Evolutionary conservation across 2,797 vertebrate species (phyloP).

Genomic region (Scomberomorus guttatus): DNA sequence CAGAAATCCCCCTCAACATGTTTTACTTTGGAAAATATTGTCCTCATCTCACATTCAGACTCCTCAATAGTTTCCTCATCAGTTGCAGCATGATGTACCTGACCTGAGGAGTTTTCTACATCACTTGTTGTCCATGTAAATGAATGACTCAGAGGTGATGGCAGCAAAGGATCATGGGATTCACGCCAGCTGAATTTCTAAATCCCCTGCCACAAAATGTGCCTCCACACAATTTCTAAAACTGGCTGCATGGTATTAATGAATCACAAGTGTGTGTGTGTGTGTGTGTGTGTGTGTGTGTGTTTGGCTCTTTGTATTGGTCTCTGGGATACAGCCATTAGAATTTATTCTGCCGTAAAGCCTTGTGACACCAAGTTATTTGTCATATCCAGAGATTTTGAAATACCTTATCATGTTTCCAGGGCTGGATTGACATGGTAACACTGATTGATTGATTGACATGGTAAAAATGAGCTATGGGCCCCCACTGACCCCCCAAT

Average conservation of each 20-base stretch:
- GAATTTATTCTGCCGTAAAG: not conserved
- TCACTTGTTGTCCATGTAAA: constrained; percentile 38
- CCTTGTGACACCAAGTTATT: not conserved
- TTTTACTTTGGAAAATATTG: constrained; percentile 40
- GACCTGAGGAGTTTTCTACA: constrained; percentile 30
- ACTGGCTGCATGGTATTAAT: constrained; percentile 13
- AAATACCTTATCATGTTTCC: not conserved
- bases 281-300: constrained; percentile 4
- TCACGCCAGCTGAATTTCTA: constrained; percentile 12
- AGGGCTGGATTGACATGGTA: not conserved
- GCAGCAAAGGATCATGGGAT: constrained; percentile 39
- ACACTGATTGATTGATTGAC: too few species aligned
- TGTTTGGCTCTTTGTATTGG: not conserved
- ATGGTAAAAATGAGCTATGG: not conserved
- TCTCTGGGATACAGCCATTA: not conserved
- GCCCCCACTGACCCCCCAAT: not conserved
- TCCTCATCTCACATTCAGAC: constrained; percentile 22
- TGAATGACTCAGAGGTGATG: constrained; percentile 33
- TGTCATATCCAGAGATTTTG: not conserved
- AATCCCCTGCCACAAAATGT: not conserved
- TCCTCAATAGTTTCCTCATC: constrained; percentile 20
- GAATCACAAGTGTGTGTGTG: constrained; percentile 25
- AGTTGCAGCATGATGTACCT: not conserved
- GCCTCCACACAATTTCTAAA: constrained; percentile 1
- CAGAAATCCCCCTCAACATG: constrained; percentile 53